These are phyloP conservation scores for Flabesymbios commensalis DNA, from an alignment of 2,888 invertebrate species.

Conservation along the genomic window DNA sequence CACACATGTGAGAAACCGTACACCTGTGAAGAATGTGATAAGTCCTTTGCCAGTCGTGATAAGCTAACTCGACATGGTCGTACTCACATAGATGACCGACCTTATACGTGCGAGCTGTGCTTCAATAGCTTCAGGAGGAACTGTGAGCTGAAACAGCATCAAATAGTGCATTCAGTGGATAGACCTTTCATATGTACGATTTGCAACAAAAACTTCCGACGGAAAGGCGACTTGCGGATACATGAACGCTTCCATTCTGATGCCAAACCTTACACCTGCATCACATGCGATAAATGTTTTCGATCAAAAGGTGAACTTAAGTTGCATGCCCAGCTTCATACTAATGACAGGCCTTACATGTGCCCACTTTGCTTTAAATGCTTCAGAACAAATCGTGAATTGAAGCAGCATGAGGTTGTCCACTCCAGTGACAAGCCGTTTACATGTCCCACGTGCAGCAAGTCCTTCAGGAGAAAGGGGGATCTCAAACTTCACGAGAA, in stretches of 20 bases:
- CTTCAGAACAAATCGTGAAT: neutral
- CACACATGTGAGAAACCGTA: neutral
- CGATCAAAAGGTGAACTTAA: neutral
- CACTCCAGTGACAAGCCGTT: neutral
- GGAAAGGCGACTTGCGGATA: neutral
- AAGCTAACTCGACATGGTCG: neutral
- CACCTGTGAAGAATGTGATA: slow-evolving; percentile 1
- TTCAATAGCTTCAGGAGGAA: neutral
- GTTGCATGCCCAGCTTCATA: neutral
- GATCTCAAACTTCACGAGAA: neutral
- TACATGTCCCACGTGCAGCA: neutral
- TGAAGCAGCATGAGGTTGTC: neutral
- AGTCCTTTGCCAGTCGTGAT: neutral
- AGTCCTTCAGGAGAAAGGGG: neutral
- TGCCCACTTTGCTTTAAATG: neutral
- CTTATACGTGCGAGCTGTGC: neutral
- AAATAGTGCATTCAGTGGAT: neutral
- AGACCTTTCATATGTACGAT: neutral
- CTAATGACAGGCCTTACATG: neutral
- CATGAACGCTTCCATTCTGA: neutral
- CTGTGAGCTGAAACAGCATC: neutral
- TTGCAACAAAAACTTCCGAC: neutral
- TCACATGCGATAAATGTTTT: neutral
- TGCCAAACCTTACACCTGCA: neutral
- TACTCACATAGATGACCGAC: neutral